Conservation (phyloP, 2,888 invertebrate genomes). For the Scaptomyza tumidula region DNA sequence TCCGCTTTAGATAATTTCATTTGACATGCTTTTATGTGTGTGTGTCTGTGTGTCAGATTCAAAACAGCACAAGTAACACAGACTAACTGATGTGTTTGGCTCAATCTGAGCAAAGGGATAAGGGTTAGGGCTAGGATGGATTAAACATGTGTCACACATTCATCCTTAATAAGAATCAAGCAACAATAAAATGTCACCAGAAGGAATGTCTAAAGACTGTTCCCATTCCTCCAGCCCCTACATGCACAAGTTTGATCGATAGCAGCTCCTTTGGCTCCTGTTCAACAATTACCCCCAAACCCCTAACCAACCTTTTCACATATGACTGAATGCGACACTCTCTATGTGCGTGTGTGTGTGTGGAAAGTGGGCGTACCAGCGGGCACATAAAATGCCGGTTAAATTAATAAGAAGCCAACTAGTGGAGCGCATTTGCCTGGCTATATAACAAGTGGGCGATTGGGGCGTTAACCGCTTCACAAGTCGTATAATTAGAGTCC, state of each 20-base stretch:
- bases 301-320: conserved; percentile 4
- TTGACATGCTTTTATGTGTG: conserved; percentile 47
- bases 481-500: conserved; percentile 66
- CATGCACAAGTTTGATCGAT: conserved; percentile 70
- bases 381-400: conserved; percentile 58
- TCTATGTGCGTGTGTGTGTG: conserved; percentile 14
- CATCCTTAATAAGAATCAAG: conserved; percentile 53
- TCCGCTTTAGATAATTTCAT: conserved; percentile 58
- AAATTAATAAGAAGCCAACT: conserved; percentile 71
- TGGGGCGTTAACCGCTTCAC: conserved; percentile 42
- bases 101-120: conserved; percentile 19
- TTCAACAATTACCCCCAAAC: conserved; percentile 21
- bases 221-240: neutral
- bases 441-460: conserved; percentile 38
- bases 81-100: conserved; percentile 47
- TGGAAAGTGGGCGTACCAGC: conserved; percentile 39
- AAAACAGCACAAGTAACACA: conserved; percentile 35
- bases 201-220: conserved; percentile 41
- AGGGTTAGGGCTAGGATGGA: neutral
- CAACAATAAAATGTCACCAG: conserved; percentile 68
- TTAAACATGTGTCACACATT: conserved; percentile 68
- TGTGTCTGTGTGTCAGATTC: conserved; percentile 19
- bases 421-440: conserved; percentile 41
- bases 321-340: conserved; percentile 24
- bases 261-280: conserved; percentile 51